phyloP scores from a whole-genome alignment of 2,797 vertebrate species.

The Philypnodon macrostomus region DNA sequence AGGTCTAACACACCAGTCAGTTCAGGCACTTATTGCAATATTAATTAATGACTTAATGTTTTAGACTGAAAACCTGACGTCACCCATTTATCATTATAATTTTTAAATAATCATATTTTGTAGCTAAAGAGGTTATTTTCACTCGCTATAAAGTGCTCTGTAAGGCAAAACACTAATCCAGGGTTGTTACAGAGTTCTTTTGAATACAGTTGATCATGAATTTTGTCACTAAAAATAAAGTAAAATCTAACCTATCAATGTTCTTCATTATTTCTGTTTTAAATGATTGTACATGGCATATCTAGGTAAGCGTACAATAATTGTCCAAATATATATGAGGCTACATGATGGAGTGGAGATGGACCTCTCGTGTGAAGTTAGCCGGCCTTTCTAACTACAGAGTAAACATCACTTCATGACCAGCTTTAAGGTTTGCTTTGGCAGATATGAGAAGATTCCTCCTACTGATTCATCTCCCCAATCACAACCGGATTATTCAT shows the following conservation, averaged over 20 bases:
- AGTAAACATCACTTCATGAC: no score
- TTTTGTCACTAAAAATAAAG: conserved; percentile 67
- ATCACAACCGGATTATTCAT: no score
- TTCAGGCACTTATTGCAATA: conserved; percentile 45
- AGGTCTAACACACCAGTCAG: conserved; percentile 29
- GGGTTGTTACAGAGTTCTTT: conserved; percentile 60
- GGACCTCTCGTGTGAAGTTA: no score
- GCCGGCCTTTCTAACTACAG: no score
- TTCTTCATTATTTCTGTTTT: conserved; percentile 47
- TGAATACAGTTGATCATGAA: conserved; percentile 63
- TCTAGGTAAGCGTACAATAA: no score
- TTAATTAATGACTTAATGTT: conserved; percentile 44
- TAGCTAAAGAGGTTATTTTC: conserved; percentile 62
- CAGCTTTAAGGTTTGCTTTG: no score
- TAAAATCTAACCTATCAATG: conserved; percentile 51
- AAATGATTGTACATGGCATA: neutral
- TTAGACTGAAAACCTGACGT: conserved; percentile 28
- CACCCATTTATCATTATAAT: conserved; percentile 44
- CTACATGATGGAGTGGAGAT: no score
- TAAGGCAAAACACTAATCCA: conserved; percentile 53
- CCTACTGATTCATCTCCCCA: no score
- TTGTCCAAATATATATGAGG: no score
- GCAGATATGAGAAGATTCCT: no score
- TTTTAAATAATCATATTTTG: conserved; percentile 56
- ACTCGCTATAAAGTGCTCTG: conserved; percentile 41